Conservation (phyloP, 2,888 invertebrate species). For the Bellardia bayeri region DNA sequence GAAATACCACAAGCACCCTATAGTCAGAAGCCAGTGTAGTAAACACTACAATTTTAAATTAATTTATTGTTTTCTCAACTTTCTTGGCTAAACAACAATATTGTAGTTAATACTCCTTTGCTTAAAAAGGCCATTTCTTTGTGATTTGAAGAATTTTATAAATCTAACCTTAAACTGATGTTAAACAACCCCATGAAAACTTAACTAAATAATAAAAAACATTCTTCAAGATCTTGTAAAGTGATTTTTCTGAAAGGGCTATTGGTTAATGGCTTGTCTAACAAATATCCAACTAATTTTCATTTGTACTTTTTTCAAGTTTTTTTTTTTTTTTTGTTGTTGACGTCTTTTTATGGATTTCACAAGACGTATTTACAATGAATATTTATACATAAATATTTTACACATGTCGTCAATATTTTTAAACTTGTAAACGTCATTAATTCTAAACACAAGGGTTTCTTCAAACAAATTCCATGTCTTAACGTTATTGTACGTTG, state of each 20-base stretch:
- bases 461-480: neutral
- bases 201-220: neutral
- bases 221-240: neutral
- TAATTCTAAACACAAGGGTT: constrained; percentile 58
- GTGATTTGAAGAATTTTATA: too few relatives aligned
- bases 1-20: too few relatives aligned
- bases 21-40: too few relatives aligned
- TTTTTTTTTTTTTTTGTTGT: constrained; percentile 43
- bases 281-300: neutral
- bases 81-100: too few relatives aligned
- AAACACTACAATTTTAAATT: too few relatives aligned
- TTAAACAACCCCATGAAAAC: neutral
- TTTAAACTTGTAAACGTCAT: constrained; percentile 62
- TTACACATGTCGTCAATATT: constrained; percentile 66
- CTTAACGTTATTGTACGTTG: neutral
- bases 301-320: neutral
- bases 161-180: neutral
- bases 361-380: constrained; percentile 19
- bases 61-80: too few relatives aligned
- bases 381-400: constrained; percentile 44
- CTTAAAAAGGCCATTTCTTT: too few relatives aligned
- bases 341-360: constrained; percentile 55
- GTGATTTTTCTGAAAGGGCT: constrained; percentile 43
- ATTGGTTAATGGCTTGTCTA: constrained; percentile 39
- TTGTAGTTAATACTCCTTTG: too few relatives aligned